Conservation (phyloP, 2,797 vertebrate genomes). For the Chloroceryle inda region DNA sequence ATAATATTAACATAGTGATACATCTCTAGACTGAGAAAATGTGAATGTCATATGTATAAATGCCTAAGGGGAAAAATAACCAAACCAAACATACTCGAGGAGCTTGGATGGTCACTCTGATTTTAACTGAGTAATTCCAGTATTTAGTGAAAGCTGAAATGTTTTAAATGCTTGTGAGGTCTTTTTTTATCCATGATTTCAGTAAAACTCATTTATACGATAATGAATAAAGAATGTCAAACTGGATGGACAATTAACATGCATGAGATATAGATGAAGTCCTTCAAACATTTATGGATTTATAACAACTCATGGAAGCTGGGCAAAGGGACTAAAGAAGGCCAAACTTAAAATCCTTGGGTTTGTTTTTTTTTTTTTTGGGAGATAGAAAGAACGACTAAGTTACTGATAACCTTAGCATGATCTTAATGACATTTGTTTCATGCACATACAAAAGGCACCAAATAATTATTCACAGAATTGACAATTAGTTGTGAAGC, state of each 20-base stretch:
- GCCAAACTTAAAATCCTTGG: too few species aligned
- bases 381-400: too few species aligned
- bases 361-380: too few species aligned
- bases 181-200: background rate
- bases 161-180: background rate
- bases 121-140: background rate
- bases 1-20: background rate
- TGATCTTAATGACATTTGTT: too few species aligned
- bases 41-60: background rate
- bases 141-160: background rate
- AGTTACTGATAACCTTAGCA: too few species aligned
- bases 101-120: background rate
- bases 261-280: background rate
- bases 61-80: background rate
- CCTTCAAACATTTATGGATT: background rate
- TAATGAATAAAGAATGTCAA: background rate
- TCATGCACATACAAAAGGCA: too few species aligned
- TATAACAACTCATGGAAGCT: too few species aligned
- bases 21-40: background rate
- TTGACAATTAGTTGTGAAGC: too few species aligned
- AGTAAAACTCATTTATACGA: background rate
- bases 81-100: background rate
- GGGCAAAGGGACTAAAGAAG: too few species aligned
- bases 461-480: too few species aligned
- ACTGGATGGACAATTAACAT: background rate